Base-by-base conservation (phyloP, 2,797 vertebrate genomes). In the Peromyscus eremicus region DNA sequence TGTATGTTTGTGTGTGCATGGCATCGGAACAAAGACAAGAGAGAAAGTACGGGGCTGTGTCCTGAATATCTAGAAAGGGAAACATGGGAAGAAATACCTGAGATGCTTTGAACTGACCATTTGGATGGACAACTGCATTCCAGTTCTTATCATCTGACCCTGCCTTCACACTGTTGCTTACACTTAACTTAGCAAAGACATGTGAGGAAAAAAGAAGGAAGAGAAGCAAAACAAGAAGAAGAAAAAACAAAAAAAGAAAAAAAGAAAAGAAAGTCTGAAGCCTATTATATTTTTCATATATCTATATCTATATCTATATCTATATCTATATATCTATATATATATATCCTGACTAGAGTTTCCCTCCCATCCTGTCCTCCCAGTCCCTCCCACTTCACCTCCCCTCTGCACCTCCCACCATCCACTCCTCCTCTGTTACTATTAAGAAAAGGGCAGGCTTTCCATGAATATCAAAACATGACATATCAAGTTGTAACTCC, bases 171-270 rank as follows among this genome's bases (percentile, higher is more conserved):
- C 29, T 89, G 17, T 77, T 43, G 16, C 27, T 80, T 52, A 73
- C 29, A 66, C 81, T 95, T 98, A 92, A 37, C 93, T 55, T 95
- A 92, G 93, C 94, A 95, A 91, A 91, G 66, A 7, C 62, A 40
- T 64, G 32, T 94, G 46, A 52, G 29, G 5, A 32, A 88, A 49
- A 29, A 77, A 32, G 29, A 27, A 32, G 3, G 40, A 46, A 12
- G 12, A 46, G 75, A 46, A 7, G 1, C 29, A 3, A 3, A 29
- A 32, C 3, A 52, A 29, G 8, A 52, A 4, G 25, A 76, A 52
- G 12, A 52, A 27, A 29, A 46, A 46, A 29, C 12, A 76, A 32
- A 17, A 21, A 13, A 68, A 19, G n/a, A n/a, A n/a, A n/a, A n/a
- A 62, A 19, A 1, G 16, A 10, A 64, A 32, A 91, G 93, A 97